These are phyloP conservation scores for Aegotheles bennettii DNA, from an alignment of 2,113 vertebrate species.

Conservation along the genomic window DNA sequence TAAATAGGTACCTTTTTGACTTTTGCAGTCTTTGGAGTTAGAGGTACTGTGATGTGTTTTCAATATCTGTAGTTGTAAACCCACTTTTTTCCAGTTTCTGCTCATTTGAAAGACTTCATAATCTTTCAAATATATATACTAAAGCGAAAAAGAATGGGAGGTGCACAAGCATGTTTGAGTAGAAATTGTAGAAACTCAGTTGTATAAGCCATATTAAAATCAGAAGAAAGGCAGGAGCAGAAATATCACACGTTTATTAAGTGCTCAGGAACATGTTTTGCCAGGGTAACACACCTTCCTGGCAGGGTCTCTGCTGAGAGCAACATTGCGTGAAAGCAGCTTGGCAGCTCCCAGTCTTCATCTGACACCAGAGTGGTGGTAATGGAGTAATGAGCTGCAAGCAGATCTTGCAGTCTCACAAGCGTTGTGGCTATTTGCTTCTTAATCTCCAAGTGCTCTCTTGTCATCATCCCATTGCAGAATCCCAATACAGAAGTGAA, in stretches of 20 bases:
- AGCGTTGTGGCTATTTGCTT: neutral
- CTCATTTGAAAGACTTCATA: neutral
- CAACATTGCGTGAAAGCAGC: accelerated
- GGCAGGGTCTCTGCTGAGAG: neutral
- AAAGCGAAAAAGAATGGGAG: neutral
- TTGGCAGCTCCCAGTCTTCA: neutral
- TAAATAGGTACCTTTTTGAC: neutral
- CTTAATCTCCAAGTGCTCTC: neutral
- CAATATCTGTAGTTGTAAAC: neutral
- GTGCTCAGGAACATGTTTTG: neutral
- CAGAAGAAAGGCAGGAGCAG: neutral
- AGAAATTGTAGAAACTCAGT: neutral
- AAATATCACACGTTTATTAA: neutral
- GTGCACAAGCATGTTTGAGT: neutral
- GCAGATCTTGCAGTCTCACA: neutral
- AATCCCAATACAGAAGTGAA: neutral
- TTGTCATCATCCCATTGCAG: neutral
- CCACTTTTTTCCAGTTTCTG: neutral
- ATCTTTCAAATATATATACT: neutral
- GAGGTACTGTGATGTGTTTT: neutral
- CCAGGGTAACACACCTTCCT: neutral
- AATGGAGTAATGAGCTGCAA: neutral
- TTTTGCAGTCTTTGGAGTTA: neutral
- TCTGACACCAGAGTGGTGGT: neutral
- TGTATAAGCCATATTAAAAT: neutral